Base-by-base conservation (phyloP, 2,113 vertebrate species). In the Myxocyprinus asiaticus region DNA sequence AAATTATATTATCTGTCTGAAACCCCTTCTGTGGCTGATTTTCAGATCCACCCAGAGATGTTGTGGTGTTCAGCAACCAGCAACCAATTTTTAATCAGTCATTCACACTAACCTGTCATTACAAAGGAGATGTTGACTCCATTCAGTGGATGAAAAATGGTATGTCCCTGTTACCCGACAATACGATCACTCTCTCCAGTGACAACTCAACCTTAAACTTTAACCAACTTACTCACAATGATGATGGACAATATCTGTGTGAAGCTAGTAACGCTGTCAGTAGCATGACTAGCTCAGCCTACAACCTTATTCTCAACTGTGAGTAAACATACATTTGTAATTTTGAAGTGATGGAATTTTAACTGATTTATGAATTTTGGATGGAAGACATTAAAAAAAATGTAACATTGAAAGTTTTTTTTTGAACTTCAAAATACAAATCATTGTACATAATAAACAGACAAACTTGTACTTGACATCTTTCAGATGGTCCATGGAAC, bases 231-330 rank as follows among this genome's bases (percentile, higher is more conserved):
- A 15, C 8, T 42, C 63, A 67, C 6, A 76, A 53, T 53, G 65
- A 86, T 64, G 22, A 86, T n/a, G 85, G 85, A 58, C 47, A 15
- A 10, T 88, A 86, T 63, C 64, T 77, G 9, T 88, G 86, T 81
- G 58, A 45, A 8, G 85, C 85, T 42, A 64, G n/a, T 10, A 86
- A 85, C 43, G 4, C 42, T 42, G 67, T 81, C 45, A 86, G 72
- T 61, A 77, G 73, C 15, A 61, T 45, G 56, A 81, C 33, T 63
- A 88, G 82, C 68, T 10, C 1, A 7, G 44, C 7, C 12, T 85
- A 90, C 43, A 1, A 0, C 0, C 83, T 93, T 1, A 0, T 53
- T 11, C 87, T 94, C 45, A 89, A 88, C 63, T 93, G 92, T 93
- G 59, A 92, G 92, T 47, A 33, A 1, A 33, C 22, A 33, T 33